phyloP scores from a whole-genome alignment of 2,797 vertebrate species.

The Acipenser ruthenus region DNA sequence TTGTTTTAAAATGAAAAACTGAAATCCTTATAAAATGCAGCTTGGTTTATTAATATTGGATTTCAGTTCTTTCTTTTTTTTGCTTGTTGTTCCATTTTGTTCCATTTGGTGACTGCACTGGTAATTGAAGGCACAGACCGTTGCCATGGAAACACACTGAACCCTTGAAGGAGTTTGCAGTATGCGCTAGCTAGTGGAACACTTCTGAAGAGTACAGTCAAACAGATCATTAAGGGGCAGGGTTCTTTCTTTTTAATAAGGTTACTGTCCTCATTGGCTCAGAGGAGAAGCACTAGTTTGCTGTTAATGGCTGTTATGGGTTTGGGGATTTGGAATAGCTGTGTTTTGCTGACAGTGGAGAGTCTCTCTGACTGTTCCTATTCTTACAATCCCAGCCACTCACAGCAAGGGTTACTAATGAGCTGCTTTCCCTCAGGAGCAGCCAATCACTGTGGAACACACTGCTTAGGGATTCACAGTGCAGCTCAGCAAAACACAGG shows the following conservation, averaged over 20 bases:
- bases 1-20: constrained; percentile 11
- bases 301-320: neutral
- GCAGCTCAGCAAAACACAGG: neutral
- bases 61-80: constrained; percentile 25
- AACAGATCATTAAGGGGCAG: neutral
- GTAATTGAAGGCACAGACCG: constrained; percentile 35
- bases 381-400: neutral
- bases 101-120: constrained; percentile 26
- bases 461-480: neutral
- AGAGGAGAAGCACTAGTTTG: neutral
- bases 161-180: constrained; percentile 27
- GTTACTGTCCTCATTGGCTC: neutral
- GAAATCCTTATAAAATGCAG: neutral
- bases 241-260: neutral
- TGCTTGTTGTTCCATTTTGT: constrained; percentile 29
- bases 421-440: neutral
- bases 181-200: constrained; percentile 7
- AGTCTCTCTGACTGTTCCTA: neutral
- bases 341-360: neutral
- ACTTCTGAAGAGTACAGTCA: neutral
- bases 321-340: neutral
- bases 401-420: neutral
- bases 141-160: constrained; percentile 34
- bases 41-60: constrained; percentile 6
- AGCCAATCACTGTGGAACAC: neutral